phyloP scores from a whole-genome alignment of 2,113 vertebrate species.

The Calyptommatus sinebrachiatus region DNA sequence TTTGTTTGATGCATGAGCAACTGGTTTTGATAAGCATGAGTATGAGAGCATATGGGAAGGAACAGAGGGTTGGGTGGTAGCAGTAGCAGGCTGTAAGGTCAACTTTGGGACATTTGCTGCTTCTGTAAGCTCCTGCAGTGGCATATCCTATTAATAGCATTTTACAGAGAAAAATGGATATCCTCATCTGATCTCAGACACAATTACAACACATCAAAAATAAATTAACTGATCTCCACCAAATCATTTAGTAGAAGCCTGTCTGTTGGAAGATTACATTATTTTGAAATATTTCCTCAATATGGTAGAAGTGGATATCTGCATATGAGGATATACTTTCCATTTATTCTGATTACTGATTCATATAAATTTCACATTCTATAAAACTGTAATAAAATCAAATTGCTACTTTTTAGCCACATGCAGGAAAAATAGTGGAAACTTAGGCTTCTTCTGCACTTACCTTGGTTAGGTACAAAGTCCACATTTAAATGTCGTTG shows the following conservation, averaged over 20 bases:
- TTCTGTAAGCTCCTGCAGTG: constrained; percentile 11
- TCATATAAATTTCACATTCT: background rate
- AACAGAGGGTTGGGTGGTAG: background rate
- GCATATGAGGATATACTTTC: background rate
- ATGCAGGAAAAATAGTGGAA: too few species aligned
- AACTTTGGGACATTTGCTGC: constrained; percentile 10
- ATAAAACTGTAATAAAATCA: background rate
- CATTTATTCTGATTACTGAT: background rate
- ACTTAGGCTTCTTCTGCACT: background rate
- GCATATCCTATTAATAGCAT: background rate
- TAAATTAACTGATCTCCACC: background rate
- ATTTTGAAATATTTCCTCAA: too few species aligned
- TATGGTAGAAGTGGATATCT: too few species aligned
- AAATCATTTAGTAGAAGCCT: background rate
- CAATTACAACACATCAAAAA: background rate
- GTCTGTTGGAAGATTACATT: too few species aligned
- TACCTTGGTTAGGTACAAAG: too few species aligned
- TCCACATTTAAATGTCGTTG: too few species aligned
- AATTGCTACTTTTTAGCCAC: background rate
- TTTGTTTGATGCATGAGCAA: constrained; percentile 5
- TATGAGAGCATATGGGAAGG: background rate
- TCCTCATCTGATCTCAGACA: background rate
- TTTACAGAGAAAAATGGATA: background rate
- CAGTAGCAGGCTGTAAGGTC: background rate
- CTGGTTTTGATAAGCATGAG: background rate